Conservation (phyloP, 2,797 vertebrate genomes). For the Fistularia commersonii region DNA sequence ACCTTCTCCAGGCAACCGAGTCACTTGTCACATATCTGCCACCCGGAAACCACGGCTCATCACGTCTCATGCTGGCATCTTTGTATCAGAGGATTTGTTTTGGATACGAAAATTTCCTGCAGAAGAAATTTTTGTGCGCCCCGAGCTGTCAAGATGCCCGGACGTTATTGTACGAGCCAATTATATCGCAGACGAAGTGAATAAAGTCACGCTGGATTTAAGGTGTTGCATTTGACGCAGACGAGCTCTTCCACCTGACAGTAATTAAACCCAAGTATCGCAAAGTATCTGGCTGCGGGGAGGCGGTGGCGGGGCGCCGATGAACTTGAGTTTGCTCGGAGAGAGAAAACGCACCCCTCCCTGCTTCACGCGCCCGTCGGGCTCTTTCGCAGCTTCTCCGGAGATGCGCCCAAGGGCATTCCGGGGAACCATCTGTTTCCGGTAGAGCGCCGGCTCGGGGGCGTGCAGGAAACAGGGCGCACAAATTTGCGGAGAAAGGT, state of each 20-base stretch:
- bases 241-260: constrained; percentile 9
- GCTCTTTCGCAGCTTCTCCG: constrained; percentile 65
- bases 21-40: too few species aligned
- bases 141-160: too few species aligned
- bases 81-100: too few species aligned
- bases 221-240: constrained; percentile 4
- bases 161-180: too few species aligned
- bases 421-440: constrained; percentile 83
- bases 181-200: background rate
- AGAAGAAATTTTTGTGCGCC: too few species aligned
- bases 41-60: too few species aligned
- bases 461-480: constrained; percentile 74
- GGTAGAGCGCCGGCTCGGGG: constrained; percentile 53
- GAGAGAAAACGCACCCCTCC: constrained; percentile 20
- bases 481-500: constrained; percentile 77
- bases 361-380: constrained; percentile 65
- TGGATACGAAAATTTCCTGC: too few species aligned
- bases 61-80: too few species aligned
- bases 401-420: constrained; percentile 79
- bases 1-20: too few species aligned
- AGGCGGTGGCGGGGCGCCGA: constrained; percentile 26
- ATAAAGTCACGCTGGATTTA: background rate
- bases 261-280: constrained; percentile 20
- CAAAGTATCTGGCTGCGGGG: constrained; percentile 19
- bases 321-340: constrained; percentile 48